Evolutionary conservation across 2,797 vertebrate species (phyloP), one percentile per base, ranked within the genome.

Genomic region (Mionectes olivaceus): DNA sequence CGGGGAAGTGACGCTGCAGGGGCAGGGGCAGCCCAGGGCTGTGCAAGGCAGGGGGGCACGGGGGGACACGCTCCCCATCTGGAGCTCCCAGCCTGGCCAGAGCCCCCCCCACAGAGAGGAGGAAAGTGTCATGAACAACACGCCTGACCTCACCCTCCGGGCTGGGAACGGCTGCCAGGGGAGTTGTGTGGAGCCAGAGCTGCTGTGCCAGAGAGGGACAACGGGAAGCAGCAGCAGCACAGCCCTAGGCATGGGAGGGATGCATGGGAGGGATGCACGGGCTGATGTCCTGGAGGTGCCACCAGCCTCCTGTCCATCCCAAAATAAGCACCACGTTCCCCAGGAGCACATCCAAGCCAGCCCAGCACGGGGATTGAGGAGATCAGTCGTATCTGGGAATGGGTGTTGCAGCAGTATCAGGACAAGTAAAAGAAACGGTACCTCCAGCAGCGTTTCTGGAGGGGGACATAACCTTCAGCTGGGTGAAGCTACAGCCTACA

Each of bases 111-210:
- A 37, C 24, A 59, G 53, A 65, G 90, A 89, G 75, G 23, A 95
- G 87, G 83, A 77, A 89, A 92, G 64, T 64, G 78, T 37, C 93
- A 92, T 55, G 75, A 90, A 95, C 18, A 23, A 83, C 94, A 94
- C 0, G 25, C 10, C 46, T 0, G 15, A 68, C 23, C 70, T 73
- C 35, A 1, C 11, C 7, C 2, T 9, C 21, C 1, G 3, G 56
- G 67, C 55, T 28, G 32, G 74, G 55, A 47, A 39, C 2, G 10
- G 33, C 33, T 57, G 55, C 55, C 55, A 35, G 55, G 37, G 37
- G 27, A 88, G 77, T 37, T 59, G n/a, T 59, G 88, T 75, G 70
- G 90, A 84, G 91, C 46, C 94, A 91, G 57, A 82, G 83, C 4
- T 5, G 47, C 84, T 23, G 70, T 16, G 68, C 43, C 71, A 79